Conservation (phyloP, 2,888 invertebrate genomes). For the Rhabditoides inermis region DNA sequence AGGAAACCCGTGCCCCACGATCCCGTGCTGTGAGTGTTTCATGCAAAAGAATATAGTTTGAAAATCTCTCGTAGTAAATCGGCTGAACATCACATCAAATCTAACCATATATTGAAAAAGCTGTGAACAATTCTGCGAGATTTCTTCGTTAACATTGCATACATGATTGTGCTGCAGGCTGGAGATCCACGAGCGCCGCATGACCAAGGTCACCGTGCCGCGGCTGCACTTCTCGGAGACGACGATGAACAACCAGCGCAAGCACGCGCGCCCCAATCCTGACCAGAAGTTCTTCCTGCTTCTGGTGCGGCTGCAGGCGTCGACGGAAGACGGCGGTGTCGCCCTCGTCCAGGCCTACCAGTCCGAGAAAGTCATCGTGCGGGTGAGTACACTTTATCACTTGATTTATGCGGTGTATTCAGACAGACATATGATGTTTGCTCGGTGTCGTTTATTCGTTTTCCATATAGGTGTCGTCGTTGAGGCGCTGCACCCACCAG, state of each 20-base stretch:
- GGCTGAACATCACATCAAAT: not conserved
- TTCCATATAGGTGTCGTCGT: conserved; percentile 31
- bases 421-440: too few relatives aligned
- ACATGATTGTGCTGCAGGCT: not conserved
- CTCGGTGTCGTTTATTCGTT: conserved; percentile 8
- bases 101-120: too few relatives aligned
- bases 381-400: conserved; percentile 62
- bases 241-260: conserved; percentile 95
- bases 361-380: conserved; percentile 89
- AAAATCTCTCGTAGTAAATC: too few relatives aligned
- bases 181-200: conserved; percentile 62
- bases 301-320: conserved; percentile 64
- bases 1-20: conserved; percentile 69
- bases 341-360: conserved; percentile 66
- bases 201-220: conserved; percentile 87
- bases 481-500: conserved; percentile 36
- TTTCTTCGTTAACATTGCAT: not conserved
- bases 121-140: too few relatives aligned
- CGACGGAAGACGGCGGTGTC: conserved; percentile 25
- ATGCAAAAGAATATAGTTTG: not conserved
- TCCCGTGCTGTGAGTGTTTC: conserved; percentile 32
- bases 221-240: conserved; percentile 95
- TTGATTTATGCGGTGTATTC: too few relatives aligned
- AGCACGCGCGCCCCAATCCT: conserved; percentile 95
- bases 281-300: conserved; percentile 68